These are phyloP conservation scores for Camptogramma bilineatum DNA, from an alignment of 2,888 invertebrate genomes.

Conservation along the genomic window DNA sequence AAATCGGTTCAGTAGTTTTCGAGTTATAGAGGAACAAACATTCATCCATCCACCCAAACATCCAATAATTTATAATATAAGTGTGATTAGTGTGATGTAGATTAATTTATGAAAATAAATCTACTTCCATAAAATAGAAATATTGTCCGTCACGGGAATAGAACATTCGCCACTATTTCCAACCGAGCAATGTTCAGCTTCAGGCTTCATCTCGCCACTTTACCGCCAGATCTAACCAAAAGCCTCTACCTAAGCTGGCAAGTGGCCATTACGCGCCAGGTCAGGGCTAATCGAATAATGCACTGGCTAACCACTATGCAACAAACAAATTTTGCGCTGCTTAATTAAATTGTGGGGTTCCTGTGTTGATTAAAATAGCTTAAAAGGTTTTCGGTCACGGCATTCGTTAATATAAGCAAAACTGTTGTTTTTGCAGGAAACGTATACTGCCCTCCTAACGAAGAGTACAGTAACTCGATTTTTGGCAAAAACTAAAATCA, in stretches of 20 bases:
- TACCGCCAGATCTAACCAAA: constrained; percentile 12
- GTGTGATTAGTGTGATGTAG: no score
- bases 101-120: no score
- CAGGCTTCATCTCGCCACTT: neutral
- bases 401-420: neutral
- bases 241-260: constrained; percentile 2
- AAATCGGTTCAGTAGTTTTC: no score
- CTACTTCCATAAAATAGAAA: no score
- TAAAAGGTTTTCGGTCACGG: neutral
- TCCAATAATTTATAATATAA: no score
- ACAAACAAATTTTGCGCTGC: constrained; percentile 55
- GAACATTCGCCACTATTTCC: neutral
- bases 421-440: neutral
- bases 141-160: no score
- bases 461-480: no score
- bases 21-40: no score
- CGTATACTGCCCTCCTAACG: no score
- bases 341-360: constrained; percentile 26
- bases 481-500: no score
- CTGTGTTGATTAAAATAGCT: constrained; percentile 15
- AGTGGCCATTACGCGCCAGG: constrained; percentile 55
- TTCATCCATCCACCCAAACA: no score
- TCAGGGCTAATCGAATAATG: constrained; percentile 61
- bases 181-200: neutral
- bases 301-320: constrained; percentile 53